Percentiles rank a stretch among this genome's conserved stretches.
Evolutionary conservation across 2,888 invertebrate genomes (phyloP).

Genomic region (Scaeva pyrastri): DNA sequence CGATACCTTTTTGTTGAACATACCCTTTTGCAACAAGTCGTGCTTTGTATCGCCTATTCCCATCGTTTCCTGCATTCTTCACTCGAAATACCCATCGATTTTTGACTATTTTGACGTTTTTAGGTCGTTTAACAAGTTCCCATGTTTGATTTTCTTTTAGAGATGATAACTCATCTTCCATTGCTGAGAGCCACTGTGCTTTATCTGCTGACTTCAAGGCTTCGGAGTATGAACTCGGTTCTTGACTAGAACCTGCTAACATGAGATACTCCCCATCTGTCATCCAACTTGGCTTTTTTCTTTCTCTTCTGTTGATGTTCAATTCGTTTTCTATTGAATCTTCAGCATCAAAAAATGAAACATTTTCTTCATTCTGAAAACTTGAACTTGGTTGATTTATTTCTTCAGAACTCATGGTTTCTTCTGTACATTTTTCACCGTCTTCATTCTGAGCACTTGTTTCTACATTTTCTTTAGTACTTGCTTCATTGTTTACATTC

Average conservation of each 20-base stretch:
- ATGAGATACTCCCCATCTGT: slow-evolving; percentile 10
- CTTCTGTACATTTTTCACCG: too few relatives aligned
- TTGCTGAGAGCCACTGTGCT: not conserved
- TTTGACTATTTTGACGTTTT: not conserved
- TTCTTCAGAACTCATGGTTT: not conserved
- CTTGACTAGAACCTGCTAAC: not conserved
- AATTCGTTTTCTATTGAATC: not conserved
- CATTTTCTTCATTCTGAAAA: not conserved
- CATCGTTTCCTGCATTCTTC: too few relatives aligned
- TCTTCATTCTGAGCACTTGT: too few relatives aligned
- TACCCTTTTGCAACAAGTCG: slow-evolving; percentile 23
- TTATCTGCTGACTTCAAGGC: too few relatives aligned
- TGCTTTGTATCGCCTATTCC: not conserved
- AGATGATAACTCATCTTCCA: not conserved
- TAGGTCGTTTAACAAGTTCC: not conserved
- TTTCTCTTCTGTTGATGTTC: not conserved
- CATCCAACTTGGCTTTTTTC: slow-evolving; percentile 17
- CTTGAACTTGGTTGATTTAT: not conserved
- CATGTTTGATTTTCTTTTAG: not conserved
- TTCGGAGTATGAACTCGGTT: too few relatives aligned
- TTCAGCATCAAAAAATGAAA: not conserved
- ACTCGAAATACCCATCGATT: slow-evolving; percentile 5
- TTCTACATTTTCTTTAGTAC: too few relatives aligned
- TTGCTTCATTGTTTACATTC: too few relatives aligned
- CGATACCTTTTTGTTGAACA: slow-evolving; percentile 9